phyloP scores from a whole-genome alignment of 1,140 invertebrate genomes.

The Drosophila funebris region DNA sequence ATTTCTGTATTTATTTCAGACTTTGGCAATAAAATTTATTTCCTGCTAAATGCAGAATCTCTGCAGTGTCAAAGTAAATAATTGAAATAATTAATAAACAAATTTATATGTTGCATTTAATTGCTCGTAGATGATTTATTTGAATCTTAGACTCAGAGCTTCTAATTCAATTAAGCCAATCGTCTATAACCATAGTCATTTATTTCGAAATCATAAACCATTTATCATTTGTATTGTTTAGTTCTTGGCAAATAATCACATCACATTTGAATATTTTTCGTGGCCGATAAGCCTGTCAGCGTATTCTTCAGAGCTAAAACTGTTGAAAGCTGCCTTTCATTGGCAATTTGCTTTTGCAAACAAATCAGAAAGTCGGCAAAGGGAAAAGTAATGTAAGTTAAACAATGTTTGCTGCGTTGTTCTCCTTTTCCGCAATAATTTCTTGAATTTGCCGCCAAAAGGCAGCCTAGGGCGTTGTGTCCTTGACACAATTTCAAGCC shows the following conservation, averaged over 20 bases:
- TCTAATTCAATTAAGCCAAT: background rate
- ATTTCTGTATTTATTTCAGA: background rate
- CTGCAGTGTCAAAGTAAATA: background rate
- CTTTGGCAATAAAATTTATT: background rate
- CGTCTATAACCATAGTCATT: background rate
- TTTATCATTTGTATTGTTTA: conserved; percentile 15
- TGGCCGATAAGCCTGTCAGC: conserved; percentile 27
- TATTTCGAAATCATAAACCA: conserved; percentile 4
- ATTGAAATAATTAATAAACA: background rate
- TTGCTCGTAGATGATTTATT: background rate
- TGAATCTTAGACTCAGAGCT: background rate
- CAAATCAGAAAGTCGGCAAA: conserved; percentile 21
- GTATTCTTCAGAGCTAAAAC: conserved; percentile 6
- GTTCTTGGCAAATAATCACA: conserved; percentile 16
- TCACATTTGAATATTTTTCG: background rate
- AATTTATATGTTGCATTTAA: background rate
- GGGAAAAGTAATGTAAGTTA: conserved; percentile 65
- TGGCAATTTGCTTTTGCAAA: conserved; percentile 35
- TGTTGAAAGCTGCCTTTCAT: conserved; percentile 19
- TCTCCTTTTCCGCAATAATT: conserved; percentile 77
- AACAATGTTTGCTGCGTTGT: conserved; percentile 71
- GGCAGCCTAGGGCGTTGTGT: conserved; percentile 39
- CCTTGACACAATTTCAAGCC: conserved; percentile 64
- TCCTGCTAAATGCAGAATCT: background rate
- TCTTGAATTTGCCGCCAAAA: conserved; percentile 61